Evolutionary conservation across 2,797 vertebrate genomes (phyloP), one percentile per base, ranked within the genome.

Genomic region (Danio kyathit): DNA sequence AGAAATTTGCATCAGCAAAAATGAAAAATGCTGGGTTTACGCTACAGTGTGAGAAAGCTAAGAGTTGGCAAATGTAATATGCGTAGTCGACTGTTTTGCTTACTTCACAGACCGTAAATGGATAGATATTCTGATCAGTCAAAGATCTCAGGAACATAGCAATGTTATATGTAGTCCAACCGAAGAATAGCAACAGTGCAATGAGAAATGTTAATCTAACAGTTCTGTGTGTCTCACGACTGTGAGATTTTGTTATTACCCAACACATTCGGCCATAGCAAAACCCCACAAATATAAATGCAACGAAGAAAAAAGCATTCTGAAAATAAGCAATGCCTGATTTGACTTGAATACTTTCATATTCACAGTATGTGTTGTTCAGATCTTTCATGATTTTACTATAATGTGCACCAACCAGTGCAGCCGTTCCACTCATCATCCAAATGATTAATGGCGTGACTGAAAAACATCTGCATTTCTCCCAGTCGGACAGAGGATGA

Each of bases 21-120:
- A 16, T 29, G 13, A 54, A 99, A 85, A 98, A 95, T 61, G 98
- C 92, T 0, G 97, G 97, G 84, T 99, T 98, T 74, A 98, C 90
- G 84, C 96, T 97, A 87, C 97, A 98, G 85, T 99, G 96, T 5
- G 94, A 96, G 85, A 96, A 97, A 46, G 97, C 97, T 13, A 99
- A 73, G 11, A 95, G 87, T 11, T 94, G 92, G 80, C 93, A 95
- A 78, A 95, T 82, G 6, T 91, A 84, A 77, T 95, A 89, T 0
- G 91, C 95, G 7, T 95, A 93, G 13, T 87, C 93, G 0, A 95
- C 69, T 0, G 74, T 73, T 38, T 80, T 91, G 4, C n/a, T 85
- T 8, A 85, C 5, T 0, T 87, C 0, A 44, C 97, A 99, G 0
- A 44, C 14, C 0, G 54, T 40, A 54, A 17, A 90, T 1, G 72